Evolutionary conservation across 2,113 vertebrate species (phyloP), one percentile per base, ranked within the genome.

Genomic region (Trematocara nigrifrons): DNA sequence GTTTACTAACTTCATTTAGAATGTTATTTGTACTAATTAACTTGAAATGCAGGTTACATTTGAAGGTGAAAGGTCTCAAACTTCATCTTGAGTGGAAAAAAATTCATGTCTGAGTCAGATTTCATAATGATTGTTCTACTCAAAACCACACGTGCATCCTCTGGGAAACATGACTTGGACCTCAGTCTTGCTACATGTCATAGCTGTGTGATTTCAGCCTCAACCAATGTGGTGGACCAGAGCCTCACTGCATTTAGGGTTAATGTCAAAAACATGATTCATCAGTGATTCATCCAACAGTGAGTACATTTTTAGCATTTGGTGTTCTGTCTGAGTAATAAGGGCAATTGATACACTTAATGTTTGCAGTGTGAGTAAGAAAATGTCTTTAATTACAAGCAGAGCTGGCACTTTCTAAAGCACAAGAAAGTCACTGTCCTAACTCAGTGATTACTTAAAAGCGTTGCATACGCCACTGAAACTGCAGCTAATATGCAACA

Each of bases 401-500:
- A 74, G 3, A 74, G 15, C 42, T 2, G 42, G 6, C 3, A 29
- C 15, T 26, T 71, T 47, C 22, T 74, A 22, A 1, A 49, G 0
- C 22, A 76, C 22, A 74, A 49, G 18, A 74, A 31, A 16, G 6
- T 0, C 1, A 11, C 22, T 29, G 0, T 42, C 0, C 9, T 76
- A 18, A 76, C 9, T 74, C 42, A 7, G 20, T 40, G 38, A 26
- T 45, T 26, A 22, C 35, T 71, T 71, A 71, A 76, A 76, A 76
- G 26, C 0, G 1, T 76, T 49, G 42, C 22, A 49, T 29, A 49
- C 3, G 0, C 42, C 22, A 29, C 42, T 49, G 9, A 74, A 49
- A 42, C 42, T 49, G 40, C 42, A 49, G 69, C 12, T 74, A 49
- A 31, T 29, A 49, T 74, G 9, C 69, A 74, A 49, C 69, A 49